These are phyloP conservation scores for Chionodraco myersi DNA, from an alignment of 2,113 vertebrate genomes.

Conservation along the genomic window DNA sequence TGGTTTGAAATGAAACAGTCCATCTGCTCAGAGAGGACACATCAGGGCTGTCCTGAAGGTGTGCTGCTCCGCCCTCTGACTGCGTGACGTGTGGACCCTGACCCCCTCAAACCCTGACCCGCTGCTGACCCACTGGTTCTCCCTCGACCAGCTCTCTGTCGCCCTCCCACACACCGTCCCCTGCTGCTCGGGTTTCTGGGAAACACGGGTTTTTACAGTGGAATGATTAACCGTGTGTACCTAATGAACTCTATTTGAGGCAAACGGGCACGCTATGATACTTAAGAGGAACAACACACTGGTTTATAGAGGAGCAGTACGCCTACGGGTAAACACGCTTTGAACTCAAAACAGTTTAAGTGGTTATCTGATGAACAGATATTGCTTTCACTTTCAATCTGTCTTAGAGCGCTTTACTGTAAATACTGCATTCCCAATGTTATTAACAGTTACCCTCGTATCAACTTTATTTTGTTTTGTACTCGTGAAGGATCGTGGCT, in stretches of 20 bases:
- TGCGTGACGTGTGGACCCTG: conserved; percentile 41
- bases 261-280: neutral
- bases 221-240: conserved; percentile 3
- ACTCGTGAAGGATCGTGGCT: no score
- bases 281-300: conserved; percentile 15
- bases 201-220: conserved; percentile 35
- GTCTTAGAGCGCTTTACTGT: neutral
- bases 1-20: conserved; percentile 15
- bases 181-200: conserved; percentile 51
- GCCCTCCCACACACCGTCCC: conserved; percentile 51
- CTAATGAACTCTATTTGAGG: conserved; percentile 9
- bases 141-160: conserved; percentile 21
- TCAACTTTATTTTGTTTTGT: neutral
- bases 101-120: conserved; percentile 53
- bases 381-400: neutral
- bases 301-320: conserved; percentile 8
- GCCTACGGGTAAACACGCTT: conserved; percentile 33
- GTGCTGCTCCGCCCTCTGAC: conserved; percentile 22
- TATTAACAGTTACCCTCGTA: neutral
- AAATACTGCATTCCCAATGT: neutral
- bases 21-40: conserved; percentile 18
- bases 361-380: conserved; percentile 1
- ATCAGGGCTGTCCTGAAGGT: conserved; percentile 37
- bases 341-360: conserved; percentile 13
- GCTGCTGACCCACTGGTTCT: conserved; percentile 55